A percentile compares a stretch with the other conserved stretches of the same genome.
These are phyloP conservation scores for Xenops minutus DNA, from an alignment of 2,797 vertebrate species.

Conservation along the genomic window DNA sequence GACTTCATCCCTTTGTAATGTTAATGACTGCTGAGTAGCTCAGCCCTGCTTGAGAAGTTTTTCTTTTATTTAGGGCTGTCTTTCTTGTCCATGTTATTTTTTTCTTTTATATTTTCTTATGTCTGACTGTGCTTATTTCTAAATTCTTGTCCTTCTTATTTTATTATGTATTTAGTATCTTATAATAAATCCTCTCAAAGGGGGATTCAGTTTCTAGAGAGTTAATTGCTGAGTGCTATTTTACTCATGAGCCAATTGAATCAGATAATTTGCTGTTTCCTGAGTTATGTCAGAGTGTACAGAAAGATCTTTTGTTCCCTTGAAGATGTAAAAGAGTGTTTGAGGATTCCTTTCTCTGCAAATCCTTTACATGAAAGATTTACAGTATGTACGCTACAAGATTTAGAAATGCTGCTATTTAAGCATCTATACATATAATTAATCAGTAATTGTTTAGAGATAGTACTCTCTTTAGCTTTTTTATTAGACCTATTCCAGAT, in stretches of 20 bases:
- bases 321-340: neutral
- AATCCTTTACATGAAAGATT: neutral
- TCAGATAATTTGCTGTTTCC: conserved; percentile 50
- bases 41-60: neutral
- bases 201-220: neutral
- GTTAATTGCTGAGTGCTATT: neutral
- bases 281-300: conserved; percentile 14
- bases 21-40: neutral
- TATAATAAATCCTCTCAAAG: neutral
- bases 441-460: neutral
- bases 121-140: neutral
- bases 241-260: conserved; percentile 10
- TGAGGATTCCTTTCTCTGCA: conserved; percentile 27
- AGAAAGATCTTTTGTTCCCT: conserved; percentile 45
- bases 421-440: neutral
- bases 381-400: neutral
- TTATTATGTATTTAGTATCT: neutral
- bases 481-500: neutral
- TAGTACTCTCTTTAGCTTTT: neutral
- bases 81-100: neutral
- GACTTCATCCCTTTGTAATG: conserved; percentile 23
- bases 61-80: neutral
- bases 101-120: neutral
- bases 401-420: conserved; percentile 1
- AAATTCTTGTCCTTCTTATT: neutral